A percentile compares a stretch with the other conserved stretches of the same genome.
Evolutionary conservation across 2,888 invertebrate species (phyloP).

Genomic region (Julus scandinavius): DNA sequence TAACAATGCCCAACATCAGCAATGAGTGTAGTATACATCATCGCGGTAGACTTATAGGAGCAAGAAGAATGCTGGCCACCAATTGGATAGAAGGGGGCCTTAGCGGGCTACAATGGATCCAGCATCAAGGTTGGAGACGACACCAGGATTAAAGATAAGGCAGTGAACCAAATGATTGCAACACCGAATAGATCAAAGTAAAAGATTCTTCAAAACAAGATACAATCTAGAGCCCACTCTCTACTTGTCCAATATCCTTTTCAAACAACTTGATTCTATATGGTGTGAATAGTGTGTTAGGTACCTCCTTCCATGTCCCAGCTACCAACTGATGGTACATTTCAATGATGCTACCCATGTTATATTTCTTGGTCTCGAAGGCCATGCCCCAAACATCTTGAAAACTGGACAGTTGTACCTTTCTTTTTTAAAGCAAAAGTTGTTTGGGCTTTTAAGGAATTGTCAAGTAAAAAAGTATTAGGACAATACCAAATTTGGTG

Average conservation of each 20-base stretch:
- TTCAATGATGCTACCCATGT: too few species aligned
- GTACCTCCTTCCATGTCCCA: not conserved
- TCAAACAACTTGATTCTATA: not conserved
- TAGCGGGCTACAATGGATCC: not conserved
- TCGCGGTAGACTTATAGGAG: not conserved
- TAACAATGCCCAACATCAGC: slow-evolving; percentile 11
- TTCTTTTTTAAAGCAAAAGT: too few species aligned
- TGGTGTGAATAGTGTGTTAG: not conserved
- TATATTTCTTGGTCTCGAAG: too few species aligned
- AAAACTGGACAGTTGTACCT: too few species aligned
- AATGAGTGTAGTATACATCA: not conserved
- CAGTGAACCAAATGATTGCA: slow-evolving; percentile 2
- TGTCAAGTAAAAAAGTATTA: too few species aligned
- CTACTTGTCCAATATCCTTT: not conserved
- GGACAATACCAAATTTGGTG: not conserved
- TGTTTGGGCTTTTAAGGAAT: too few species aligned
- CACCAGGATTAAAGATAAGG: not conserved
- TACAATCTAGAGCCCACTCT: not conserved
- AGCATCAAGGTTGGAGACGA: not conserved
- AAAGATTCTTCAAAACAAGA: not conserved
- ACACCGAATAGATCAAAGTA: not conserved
- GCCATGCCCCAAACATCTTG: too few species aligned
- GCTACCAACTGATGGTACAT: too few species aligned
- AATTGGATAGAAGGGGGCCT: not conserved
- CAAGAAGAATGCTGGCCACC: not conserved